Conservation (phyloP, 1,140 invertebrate genomes). For the Caerostris extrusa region DNA sequence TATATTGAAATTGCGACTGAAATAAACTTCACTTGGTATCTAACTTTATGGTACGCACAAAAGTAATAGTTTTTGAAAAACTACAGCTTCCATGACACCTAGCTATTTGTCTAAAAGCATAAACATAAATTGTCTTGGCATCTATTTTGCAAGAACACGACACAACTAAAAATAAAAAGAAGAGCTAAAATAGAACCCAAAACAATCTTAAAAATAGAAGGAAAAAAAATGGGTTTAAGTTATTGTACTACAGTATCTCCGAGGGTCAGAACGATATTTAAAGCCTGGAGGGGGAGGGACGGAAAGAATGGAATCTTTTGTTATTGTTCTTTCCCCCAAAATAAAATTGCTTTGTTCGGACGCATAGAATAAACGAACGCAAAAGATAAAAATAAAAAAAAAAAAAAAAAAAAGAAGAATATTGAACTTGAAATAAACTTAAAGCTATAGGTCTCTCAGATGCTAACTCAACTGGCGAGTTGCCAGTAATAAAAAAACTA, state of each 20-base stretch:
- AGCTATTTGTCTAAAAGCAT: background rate
- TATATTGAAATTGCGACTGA: background rate
- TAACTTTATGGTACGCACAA: background rate
- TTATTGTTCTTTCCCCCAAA: background rate
- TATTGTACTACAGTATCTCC: background rate
- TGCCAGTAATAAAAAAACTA: background rate
- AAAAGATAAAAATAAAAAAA: background rate
- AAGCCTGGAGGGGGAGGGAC: background rate
- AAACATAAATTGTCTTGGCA: background rate
- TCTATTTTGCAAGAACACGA: background rate
- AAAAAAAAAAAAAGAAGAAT: background rate
- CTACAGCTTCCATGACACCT: background rate
- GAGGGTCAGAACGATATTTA: conserved; percentile 40
- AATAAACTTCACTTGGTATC: background rate
- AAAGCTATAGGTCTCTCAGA: conserved; percentile 44
- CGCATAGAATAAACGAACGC: background rate
- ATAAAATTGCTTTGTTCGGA: background rate
- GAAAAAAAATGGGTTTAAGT: background rate
- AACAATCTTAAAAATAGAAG: background rate
- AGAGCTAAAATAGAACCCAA: background rate
- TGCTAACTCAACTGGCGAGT: conserved; percentile 47
- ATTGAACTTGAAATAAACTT: conserved; percentile 59
- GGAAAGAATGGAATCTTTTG: background rate
- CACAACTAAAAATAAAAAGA: too few species aligned
- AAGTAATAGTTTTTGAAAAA: conserved; percentile 3